Evolutionary conservation across 2,797 vertebrate genomes (phyloP).

Genomic region (Sebastes cheni): DNA sequence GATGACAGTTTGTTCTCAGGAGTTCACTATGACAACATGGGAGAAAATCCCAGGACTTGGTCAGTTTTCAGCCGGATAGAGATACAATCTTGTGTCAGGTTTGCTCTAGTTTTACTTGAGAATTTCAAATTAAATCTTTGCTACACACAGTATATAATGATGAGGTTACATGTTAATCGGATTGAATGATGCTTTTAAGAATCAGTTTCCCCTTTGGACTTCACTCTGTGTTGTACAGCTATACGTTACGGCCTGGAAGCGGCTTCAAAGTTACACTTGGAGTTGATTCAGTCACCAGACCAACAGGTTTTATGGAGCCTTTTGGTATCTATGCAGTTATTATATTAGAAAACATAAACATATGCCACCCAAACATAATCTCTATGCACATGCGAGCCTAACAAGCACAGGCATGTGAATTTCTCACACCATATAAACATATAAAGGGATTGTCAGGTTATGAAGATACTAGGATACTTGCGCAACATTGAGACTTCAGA

Average conservation of each 20-base stretch:
- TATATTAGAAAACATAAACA: not conserved
- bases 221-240: not conserved
- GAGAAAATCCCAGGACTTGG: not conserved
- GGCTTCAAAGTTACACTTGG: not conserved
- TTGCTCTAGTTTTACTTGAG: not conserved
- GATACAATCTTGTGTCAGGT: not conserved
- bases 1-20: not conserved
- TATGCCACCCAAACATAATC: not conserved
- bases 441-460: not conserved
- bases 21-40: not conserved
- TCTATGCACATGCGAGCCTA: not conserved
- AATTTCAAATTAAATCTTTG: not conserved
- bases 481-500: not conserved
- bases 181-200: not conserved
- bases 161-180: not conserved
- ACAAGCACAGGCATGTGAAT: not conserved
- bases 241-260: not conserved
- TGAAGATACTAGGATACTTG: slow-evolving; percentile 1
- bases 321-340: not conserved
- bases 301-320: slow-evolving; percentile 33
- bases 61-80: not conserved
- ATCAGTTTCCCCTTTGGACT: not conserved
- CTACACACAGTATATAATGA: not conserved
- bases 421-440: not conserved
- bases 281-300: slow-evolving; percentile 3